phyloP scores from a whole-genome alignment of 2,113 vertebrate genomes.

The Notarius quadriscutis region DNA sequence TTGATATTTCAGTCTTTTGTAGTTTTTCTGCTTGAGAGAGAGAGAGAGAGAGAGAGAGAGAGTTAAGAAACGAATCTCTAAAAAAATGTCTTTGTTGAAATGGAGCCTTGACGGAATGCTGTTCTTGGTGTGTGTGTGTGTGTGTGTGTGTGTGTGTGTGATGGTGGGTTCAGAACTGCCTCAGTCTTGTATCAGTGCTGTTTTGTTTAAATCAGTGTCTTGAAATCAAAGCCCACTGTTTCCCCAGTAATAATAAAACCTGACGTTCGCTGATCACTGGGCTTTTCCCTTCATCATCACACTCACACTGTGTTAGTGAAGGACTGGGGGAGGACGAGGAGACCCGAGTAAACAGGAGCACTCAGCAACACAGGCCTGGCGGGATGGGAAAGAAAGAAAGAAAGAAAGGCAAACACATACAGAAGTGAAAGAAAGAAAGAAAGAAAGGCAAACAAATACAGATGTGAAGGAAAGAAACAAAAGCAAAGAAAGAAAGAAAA shows the following conservation, averaged over 20 bases:
- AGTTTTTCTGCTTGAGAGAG: background rate
- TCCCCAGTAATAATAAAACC: background rate
- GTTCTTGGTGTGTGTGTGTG: background rate
- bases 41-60: no score
- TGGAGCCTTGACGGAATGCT: background rate
- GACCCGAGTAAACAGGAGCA: no score
- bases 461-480: no score
- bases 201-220: background rate
- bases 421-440: background rate
- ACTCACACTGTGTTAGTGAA: background rate
- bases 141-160: background rate
- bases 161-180: no score
- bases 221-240: background rate
- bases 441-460: no score
- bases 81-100: no score
- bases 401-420: rapidly evolving
- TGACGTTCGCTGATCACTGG: background rate
- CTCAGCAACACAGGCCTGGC: background rate
- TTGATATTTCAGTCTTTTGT: constrained; percentile 7
- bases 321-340: no score
- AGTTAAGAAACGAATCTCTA: no score
- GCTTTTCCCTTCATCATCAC: background rate
- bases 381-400: background rate
- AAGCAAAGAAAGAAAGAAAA: no score
- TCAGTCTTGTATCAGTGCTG: background rate